phyloP scores from a whole-genome alignment of 30 jellyfish, hydroid and myxozoan genomes.

The Aurelia aurita complex sp. Pacific region DNA sequence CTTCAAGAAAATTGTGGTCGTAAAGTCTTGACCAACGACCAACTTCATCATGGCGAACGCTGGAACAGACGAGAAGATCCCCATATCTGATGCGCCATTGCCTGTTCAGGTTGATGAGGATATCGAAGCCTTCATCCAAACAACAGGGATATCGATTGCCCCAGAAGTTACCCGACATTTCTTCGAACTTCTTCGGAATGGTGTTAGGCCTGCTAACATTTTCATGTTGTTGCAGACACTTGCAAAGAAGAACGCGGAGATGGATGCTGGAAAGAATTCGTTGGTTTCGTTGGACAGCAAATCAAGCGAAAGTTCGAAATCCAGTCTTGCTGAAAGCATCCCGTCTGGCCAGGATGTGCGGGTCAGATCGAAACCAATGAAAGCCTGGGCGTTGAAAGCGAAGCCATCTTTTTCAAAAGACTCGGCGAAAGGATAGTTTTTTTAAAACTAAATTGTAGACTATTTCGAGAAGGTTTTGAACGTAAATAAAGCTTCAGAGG shows the following conservation, averaged over 20 bases:
- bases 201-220: conserved; percentile 38
- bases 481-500: no score
- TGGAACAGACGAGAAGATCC: no score
- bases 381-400: conserved; percentile 32
- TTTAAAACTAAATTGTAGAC: no score
- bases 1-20: no score
- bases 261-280: background rate
- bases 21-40: no score
- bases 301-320: background rate
- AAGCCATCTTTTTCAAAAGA: conserved; percentile 12
- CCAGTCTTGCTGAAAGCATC: background rate
- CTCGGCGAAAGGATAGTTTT: conserved; percentile 18
- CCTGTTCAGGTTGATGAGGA: conserved; percentile 36
- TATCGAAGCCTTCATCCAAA: background rate
- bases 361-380: conserved; percentile 1
- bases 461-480: no score
- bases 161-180: conserved; percentile 28
- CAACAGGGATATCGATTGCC: conserved; percentile 18
- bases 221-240: conserved; percentile 26
- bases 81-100: background rate
- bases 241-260: conserved; percentile 6
- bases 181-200: conserved; percentile 23
- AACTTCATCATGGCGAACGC: no score
- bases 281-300: background rate
- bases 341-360: background rate